Percentiles rank a stretch among this genome's conserved stretches.
These are phyloP conservation scores for Linnaemya vulpina DNA, from an alignment of 2,888 invertebrate genomes.

Conservation along the genomic window DNA sequence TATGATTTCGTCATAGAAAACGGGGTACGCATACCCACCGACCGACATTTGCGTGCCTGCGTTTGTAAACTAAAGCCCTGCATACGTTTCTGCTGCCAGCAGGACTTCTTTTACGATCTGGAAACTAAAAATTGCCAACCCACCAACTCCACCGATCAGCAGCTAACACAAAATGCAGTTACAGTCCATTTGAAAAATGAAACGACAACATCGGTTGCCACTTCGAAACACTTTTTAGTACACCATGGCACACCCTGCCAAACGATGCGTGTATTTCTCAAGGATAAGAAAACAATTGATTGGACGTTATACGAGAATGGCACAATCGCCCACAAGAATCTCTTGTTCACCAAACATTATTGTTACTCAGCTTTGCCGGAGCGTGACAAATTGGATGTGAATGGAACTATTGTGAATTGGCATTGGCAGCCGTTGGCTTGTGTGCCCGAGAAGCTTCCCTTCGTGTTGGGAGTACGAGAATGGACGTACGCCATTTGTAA, in stretches of 20 bases:
- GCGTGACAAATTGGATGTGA: constrained; percentile 32
- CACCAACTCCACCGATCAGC: constrained; percentile 37
- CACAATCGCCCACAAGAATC: constrained; percentile 75
- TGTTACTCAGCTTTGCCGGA: constrained; percentile 75
- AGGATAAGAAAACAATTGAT: constrained; percentile 66
- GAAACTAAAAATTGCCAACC: constrained; percentile 67
- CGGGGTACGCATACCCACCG: constrained; percentile 75
- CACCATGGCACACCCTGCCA: constrained; percentile 77
- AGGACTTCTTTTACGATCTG: constrained; percentile 75
- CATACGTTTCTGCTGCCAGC: constrained; percentile 81
- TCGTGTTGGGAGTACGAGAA: constrained; percentile 76
- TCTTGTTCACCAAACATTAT: constrained; percentile 77
- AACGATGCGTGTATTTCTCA: constrained; percentile 75
- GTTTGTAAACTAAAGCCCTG: constrained; percentile 80
- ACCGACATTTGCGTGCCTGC: constrained; percentile 79
- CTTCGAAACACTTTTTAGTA: constrained; percentile 73
- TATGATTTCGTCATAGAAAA: constrained; percentile 80
- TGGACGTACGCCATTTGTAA: constrained; percentile 81
- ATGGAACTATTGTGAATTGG: constrained; percentile 73
- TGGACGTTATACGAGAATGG: constrained; percentile 75
- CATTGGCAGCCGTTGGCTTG: constrained; percentile 79
- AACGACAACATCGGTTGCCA: constrained; percentile 57
- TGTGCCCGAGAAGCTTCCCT: constrained; percentile 76
- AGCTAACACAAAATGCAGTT: constrained; percentile 61
- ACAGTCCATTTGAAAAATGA: constrained; percentile 73